Conservation (phyloP, 2,113 vertebrate genomes). For the Oncorhynchus nerka region DNA sequence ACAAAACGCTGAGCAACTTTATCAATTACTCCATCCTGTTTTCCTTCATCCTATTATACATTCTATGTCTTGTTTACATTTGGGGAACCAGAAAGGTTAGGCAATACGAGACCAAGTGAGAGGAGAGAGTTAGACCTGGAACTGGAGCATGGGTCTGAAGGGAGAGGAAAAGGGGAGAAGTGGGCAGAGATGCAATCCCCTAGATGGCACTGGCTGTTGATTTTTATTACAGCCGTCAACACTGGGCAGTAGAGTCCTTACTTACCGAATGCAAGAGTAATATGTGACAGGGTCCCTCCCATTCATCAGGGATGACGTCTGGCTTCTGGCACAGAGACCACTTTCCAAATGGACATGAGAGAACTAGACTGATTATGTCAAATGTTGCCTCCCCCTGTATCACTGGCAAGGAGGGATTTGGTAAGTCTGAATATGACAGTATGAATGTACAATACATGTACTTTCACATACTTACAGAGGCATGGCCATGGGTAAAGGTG, state of each 20-base stretch:
- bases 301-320: not conserved
- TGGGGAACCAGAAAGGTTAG: not conserved
- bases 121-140: not conserved
- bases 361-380: slow-evolving; percentile 25
- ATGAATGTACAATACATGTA: not conserved
- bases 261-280: not conserved
- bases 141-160: not conserved
- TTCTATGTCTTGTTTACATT: slow-evolving; percentile 6
- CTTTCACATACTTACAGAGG: too few relatives aligned
- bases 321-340: not conserved
- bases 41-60: slow-evolving; percentile 23
- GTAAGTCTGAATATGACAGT: not conserved
- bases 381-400: not conserved
- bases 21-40: slow-evolving; percentile 15
- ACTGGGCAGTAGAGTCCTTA: not conserved
- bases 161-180: not conserved
- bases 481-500: too few relatives aligned
- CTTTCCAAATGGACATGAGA: slow-evolving; percentile 6
- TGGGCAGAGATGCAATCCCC: not conserved
- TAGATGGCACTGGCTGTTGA: slow-evolving; percentile 7
- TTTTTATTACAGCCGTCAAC: slow-evolving; percentile 3
- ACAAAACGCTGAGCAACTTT: slow-evolving; percentile 27
- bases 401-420: slow-evolving; percentile 15
- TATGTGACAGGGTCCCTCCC: not conserved
- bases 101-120: not conserved